Base-by-base conservation (phyloP, 2,888 invertebrate species). In the Hypselothyrea guttata region DNA sequence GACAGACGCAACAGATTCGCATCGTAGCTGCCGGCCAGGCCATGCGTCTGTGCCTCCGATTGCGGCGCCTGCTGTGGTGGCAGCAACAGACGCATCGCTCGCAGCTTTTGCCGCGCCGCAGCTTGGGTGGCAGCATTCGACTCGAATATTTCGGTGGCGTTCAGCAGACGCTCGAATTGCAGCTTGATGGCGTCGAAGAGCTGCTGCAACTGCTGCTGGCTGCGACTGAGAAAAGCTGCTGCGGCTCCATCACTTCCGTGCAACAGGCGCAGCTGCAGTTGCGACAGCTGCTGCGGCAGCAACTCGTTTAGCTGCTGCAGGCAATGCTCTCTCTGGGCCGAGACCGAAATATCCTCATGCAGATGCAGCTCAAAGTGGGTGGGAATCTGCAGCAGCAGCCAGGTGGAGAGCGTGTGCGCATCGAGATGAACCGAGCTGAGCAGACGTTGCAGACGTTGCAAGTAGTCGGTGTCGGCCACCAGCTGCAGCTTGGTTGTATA, bases 321-420 rank as follows among this genome's bases (percentile, higher is more conserved):
- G 28, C 87, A 88, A 1, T 74, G 62, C 2, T 78, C 77, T 1
- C 75, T 75, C 49, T 86, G 87, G 4, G 67, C 71, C 7, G 53
- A 52, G 34, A 72, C 57, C 1, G 62, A 31, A 0, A 76, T 73
- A 2, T 83, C 70, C 27, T 84, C 87, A 7, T 88, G 86, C 56
- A 84, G 55, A 4, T 78, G 66, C 15, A 88, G 53, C 44, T 88
- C 84, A 30, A 88, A 88, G 22, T 86, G 84, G 0, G 71, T 75
- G n/a, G 89, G 61, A 41, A 89, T 66, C 41, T 86, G 88, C 8
- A 87, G 61, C 2, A 89, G 47, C 54, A 88, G 64, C 64, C 85
- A 87, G 1, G 84, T 82, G 48, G 82, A 87, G 0, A 88, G 41
- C 0, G 74, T 66, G 1, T 83, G 60, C 0, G 67, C 27, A 27